Evolutionary conservation across 2,113 vertebrate species (phyloP), one percentile per base, ranked within the genome.

Genomic region (Burhinus bistriatus): DNA sequence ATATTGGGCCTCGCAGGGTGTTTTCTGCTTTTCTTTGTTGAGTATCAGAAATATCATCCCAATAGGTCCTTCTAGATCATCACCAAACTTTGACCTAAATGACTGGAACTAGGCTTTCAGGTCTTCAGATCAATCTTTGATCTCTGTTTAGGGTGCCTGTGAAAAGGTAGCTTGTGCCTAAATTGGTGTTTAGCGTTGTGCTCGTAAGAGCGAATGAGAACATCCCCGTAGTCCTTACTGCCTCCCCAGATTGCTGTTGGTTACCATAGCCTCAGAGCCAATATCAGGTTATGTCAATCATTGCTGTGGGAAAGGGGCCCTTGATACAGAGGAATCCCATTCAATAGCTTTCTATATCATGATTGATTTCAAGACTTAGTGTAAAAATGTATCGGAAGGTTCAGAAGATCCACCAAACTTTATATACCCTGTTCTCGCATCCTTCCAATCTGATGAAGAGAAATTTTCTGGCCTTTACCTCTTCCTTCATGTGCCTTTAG

Each of bases 1-100:
- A 0, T n/a, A 20, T 30, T 52, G 9, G 36, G 9, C 30, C 47
- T 68, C 2, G 0, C 2, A 3, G 15, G 3, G 2, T 34, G 12
- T 68, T 44, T 77, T 75, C 42, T 87, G 13, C 49, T 65, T 71
- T 75, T 75, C 32, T 59, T 72, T 30, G 14, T 61, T 38, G 44
- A 38, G 18, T 49, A 51, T 51, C 45, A 80, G 25, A 76, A 72
- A 45, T 58, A 42, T 20, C 34, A 58, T 34, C 51, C 16, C 36
- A 23, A 11, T 29, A 76, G 11, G 17, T 80, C 27, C 80, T 94
- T 51, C 52, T 65, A 84, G 16, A 32, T 54, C 45, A 36, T 29
- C 0, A 1, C 29, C 22, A 58, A 85, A 34, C n/a, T 73, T 80
- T 0, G 10, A 72, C 77, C 16, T 95, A 23, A 65, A 34, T 57